These are phyloP conservation scores for Falcunculus frontatus DNA, from an alignment of 2,113 vertebrate genomes.

Conservation along the genomic window DNA sequence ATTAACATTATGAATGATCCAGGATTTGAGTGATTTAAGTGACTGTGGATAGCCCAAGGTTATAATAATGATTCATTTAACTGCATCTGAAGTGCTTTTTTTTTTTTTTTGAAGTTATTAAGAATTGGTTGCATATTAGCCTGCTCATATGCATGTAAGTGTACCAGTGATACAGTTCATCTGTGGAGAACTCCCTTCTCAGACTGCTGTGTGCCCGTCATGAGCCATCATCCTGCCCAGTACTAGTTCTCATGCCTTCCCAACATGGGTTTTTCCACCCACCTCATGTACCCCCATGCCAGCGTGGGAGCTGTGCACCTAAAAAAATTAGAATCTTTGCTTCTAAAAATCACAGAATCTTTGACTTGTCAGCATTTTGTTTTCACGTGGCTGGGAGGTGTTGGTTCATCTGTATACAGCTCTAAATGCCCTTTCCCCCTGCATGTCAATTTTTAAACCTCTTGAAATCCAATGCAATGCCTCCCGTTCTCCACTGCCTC, in stretches of 20 bases:
- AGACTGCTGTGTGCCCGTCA: accelerated
- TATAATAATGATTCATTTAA: background rate
- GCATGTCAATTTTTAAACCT: background rate
- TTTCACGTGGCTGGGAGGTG: background rate
- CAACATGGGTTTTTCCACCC: background rate
- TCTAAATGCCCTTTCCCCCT: background rate
- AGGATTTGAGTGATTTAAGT: background rate
- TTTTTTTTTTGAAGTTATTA: background rate
- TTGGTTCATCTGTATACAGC: background rate
- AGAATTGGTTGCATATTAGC: background rate
- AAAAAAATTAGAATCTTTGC: background rate
- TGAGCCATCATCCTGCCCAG: background rate
- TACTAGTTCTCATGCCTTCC: background rate
- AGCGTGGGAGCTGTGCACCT: background rate
- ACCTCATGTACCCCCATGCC: accelerated
- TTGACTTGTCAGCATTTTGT: background rate
- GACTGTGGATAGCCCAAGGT: background rate
- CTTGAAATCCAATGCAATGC: background rate
- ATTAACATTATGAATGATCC: background rate
- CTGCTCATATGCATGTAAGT: background rate
- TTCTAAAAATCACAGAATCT: background rate
- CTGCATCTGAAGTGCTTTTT: background rate
- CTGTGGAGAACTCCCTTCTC: background rate
- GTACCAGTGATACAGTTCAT: background rate
- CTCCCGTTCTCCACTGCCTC: background rate